Evolutionary conservation across 2,113 vertebrate species (phyloP).

Genomic region (Lagopus leucura): DNA sequence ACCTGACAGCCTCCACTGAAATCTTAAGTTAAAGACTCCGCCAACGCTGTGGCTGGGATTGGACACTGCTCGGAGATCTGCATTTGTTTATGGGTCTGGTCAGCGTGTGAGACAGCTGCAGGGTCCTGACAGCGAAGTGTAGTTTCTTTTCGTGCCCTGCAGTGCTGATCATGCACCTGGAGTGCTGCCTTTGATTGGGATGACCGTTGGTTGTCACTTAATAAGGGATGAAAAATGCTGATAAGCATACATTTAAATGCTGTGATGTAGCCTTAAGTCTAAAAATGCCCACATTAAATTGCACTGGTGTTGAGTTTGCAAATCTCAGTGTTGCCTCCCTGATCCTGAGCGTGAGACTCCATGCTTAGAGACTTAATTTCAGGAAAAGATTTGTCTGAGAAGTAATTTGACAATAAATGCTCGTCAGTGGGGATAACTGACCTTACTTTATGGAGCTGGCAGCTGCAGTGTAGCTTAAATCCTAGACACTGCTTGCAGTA

Average conservation of each 20-base stretch:
- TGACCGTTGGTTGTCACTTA: neutral
- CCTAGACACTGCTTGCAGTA: conserved; percentile 41
- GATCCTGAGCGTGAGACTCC: neutral
- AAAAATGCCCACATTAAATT: neutral
- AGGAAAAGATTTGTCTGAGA: neutral
- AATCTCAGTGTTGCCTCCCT: neutral
- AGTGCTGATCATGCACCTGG: neutral
- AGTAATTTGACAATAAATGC: neutral
- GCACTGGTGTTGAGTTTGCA: neutral
- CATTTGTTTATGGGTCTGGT: neutral
- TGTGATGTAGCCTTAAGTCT: neutral
- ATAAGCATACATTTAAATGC: neutral
- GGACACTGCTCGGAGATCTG: neutral
- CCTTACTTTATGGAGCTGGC: neutral
- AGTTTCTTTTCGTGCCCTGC: neutral
- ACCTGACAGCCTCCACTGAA: neutral
- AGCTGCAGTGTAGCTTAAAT: conserved; percentile 36
- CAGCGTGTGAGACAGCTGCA: neutral
- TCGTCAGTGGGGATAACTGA: conserved; percentile 17
- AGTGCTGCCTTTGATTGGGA: neutral
- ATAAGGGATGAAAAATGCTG: neutral
- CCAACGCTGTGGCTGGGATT: neutral
- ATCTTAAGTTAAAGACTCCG: neutral
- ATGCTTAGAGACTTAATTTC: neutral
- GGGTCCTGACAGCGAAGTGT: neutral